These are phyloP conservation scores for Sylvicola cinctus DNA, from an alignment of 2,888 invertebrate species.

Conservation along the genomic window DNA sequence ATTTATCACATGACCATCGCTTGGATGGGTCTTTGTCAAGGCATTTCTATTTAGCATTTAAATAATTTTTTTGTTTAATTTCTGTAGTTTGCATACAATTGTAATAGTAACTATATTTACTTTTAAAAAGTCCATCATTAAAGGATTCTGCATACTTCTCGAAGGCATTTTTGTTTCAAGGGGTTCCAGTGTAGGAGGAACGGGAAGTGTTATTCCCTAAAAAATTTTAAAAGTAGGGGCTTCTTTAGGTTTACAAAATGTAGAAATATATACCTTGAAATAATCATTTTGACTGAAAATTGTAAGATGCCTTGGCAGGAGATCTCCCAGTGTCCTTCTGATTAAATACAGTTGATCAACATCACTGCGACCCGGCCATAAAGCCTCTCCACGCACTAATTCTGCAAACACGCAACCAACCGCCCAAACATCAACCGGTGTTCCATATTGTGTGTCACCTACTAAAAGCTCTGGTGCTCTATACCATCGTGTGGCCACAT, in stretches of 20 bases:
- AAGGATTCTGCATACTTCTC: constrained; percentile 34
- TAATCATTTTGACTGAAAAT: constrained; percentile 93
- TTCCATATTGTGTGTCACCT: constrained; percentile 83
- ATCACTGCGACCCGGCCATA: constrained; percentile 98
- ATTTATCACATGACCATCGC: constrained; percentile 80
- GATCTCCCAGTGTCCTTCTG: constrained; percentile 80
- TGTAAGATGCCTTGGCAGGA: constrained; percentile 83
- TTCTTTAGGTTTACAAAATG: constrained; percentile 26
- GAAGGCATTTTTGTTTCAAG: constrained; percentile 72
- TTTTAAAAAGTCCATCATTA: constrained; percentile 67
- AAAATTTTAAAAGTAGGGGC: background rate
- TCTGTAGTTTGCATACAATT: too few relatives aligned
- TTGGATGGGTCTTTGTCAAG: constrained; percentile 84
- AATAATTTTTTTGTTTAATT: background rate
- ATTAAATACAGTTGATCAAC: constrained; percentile 96
- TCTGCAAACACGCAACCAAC: constrained; percentile 86
- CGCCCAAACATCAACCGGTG: constrained; percentile 93
- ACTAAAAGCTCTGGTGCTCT: constrained; percentile 91
- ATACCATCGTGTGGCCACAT: constrained; percentile 98
- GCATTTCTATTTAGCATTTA: constrained; percentile 45
- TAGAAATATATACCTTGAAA: constrained; percentile 29
- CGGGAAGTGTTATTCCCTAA: constrained; percentile 77
- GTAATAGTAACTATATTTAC: too few relatives aligned
- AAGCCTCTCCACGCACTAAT: constrained; percentile 68
- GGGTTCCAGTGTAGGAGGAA: constrained; percentile 68